Conservation (phyloP, 2,113 vertebrate genomes). For the Diadophis punctatus region DNA sequence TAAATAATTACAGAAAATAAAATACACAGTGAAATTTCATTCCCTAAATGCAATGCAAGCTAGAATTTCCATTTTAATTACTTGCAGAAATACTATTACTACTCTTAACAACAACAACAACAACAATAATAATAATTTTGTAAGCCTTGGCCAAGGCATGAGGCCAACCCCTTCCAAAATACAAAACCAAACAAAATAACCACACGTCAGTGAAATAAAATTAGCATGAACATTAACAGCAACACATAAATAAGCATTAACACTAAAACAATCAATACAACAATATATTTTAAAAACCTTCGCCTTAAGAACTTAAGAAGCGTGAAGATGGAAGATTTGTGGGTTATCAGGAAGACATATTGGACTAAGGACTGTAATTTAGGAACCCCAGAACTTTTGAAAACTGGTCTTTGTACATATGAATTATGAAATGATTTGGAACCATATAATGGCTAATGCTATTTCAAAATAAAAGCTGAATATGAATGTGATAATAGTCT, state of each 20-base stretch:
- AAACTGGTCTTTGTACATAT: not conserved
- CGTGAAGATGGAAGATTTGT: not conserved
- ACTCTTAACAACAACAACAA: not conserved
- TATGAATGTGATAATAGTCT: constrained; percentile 15
- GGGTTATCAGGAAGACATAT: not conserved
- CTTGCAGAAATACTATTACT: not conserved
- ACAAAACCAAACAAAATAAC: not conserved
- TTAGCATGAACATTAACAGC: not conserved
- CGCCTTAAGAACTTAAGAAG: not conserved
- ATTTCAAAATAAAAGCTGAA: constrained; percentile 28
- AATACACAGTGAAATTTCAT: not conserved
- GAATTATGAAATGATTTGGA: constrained; percentile 33
- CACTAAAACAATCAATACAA: not conserved
- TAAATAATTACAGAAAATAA: not conserved
- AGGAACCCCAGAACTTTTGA: not conserved
- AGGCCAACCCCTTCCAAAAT: not conserved
- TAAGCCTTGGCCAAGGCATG: not conserved
- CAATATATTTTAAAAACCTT: not conserved
- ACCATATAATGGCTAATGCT: constrained; percentile 7
- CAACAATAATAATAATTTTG: not conserved
- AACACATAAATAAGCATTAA: not conserved
- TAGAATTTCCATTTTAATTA: not conserved
- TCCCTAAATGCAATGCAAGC: not conserved
- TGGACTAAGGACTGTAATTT: not conserved
- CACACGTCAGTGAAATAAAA: not conserved